Evolutionary conservation across 2,797 vertebrate species (phyloP).

Genomic region (Mus caroli): DNA sequence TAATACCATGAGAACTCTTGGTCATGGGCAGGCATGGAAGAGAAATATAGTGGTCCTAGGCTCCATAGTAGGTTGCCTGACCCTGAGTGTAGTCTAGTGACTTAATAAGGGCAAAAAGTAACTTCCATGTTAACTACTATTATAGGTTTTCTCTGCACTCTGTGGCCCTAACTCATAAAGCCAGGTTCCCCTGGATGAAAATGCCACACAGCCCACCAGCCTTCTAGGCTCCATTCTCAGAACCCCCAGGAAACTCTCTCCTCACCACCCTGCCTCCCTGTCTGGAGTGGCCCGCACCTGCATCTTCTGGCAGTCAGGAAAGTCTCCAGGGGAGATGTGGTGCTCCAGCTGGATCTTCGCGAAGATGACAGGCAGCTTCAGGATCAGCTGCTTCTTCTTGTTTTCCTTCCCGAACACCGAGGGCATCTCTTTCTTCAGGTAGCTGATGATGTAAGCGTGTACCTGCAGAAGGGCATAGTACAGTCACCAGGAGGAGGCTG

Average conservation of each 20-base stretch:
- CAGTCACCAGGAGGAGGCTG: background rate
- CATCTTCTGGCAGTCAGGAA: constrained; percentile 96
- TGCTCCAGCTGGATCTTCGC: constrained; percentile 96
- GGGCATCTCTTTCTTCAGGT: constrained; percentile 97
- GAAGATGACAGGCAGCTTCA: constrained; percentile 95
- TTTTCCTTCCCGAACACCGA: constrained; percentile 96
- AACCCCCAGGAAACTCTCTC: background rate
- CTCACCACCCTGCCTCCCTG: fast-evolving
- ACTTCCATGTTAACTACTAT: background rate
- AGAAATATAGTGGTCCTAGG: background rate
- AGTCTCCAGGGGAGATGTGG: constrained; percentile 96
- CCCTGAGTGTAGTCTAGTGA: background rate
- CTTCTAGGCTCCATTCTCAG: background rate
- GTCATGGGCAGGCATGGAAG: background rate
- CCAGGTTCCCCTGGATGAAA: fast-evolving
- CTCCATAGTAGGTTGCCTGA: background rate
- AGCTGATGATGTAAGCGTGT: constrained; percentile 96
- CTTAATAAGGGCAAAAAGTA: background rate
- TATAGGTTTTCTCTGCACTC: background rate
- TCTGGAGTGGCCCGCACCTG: constrained; percentile 51
- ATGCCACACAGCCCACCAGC: background rate
- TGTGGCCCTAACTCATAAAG: background rate
- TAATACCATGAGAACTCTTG: background rate
- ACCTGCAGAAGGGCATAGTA: constrained; percentile 87
- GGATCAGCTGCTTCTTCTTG: constrained; percentile 96